Evolutionary conservation across 2,888 invertebrate genomes (phyloP).

Genomic region (Drosophila nr. perissopoda): DNA sequence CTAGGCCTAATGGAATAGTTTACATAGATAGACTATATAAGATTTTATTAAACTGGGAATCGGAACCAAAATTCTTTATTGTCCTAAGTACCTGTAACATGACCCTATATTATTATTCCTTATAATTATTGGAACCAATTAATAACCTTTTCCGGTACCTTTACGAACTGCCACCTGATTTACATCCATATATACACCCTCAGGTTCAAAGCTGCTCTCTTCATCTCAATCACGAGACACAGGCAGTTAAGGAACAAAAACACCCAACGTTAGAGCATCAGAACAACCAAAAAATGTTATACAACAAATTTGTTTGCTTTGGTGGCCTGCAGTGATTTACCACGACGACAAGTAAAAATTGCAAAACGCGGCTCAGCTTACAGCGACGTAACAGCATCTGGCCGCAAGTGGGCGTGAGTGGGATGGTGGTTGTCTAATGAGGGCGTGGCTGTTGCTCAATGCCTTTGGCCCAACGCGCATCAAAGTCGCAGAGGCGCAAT

Average conservation of each 20-base stretch:
- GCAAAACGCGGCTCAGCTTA: constrained; percentile 52
- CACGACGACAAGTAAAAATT: constrained; percentile 65
- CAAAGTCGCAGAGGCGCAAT: constrained; percentile 21
- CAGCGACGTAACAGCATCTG: constrained; percentile 37
- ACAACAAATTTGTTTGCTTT: constrained; percentile 53
- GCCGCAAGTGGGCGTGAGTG: background rate
- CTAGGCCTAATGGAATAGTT: background rate
- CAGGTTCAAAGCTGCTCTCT: background rate
- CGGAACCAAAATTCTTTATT: background rate
- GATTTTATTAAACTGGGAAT: background rate
- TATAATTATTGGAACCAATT: background rate
- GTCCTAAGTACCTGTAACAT: background rate
- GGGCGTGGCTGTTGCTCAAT: constrained; percentile 26
- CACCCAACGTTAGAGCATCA: constrained; percentile 1
- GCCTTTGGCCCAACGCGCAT: constrained; percentile 15
- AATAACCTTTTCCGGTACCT: background rate
- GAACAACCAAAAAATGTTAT: constrained; percentile 23
- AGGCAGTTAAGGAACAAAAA: background rate
- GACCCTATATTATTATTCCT: background rate
- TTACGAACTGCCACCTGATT: rapidly evolving
- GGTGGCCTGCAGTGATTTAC: constrained; percentile 60
- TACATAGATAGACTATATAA: background rate
- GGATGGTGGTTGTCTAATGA: background rate
- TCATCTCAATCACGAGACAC: background rate
- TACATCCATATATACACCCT: background rate